A percentile compares a stretch with the other conserved stretches of the same genome.
These are phyloP conservation scores for Orthonyx spaldingii DNA, from an alignment of 2,113 vertebrate genomes.

Conservation along the genomic window DNA sequence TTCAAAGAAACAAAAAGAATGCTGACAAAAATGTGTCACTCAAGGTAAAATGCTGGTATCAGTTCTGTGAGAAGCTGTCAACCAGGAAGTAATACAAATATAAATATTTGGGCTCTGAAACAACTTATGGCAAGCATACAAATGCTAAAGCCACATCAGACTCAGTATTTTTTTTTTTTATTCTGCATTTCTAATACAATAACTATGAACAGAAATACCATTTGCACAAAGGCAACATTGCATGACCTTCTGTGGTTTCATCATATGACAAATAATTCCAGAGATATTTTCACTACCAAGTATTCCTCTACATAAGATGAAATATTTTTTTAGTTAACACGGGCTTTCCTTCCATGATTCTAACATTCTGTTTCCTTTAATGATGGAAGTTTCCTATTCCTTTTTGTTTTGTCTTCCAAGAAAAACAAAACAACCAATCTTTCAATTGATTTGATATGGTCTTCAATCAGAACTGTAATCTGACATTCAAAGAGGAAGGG, in stretches of 20 bases:
- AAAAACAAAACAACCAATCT: background rate
- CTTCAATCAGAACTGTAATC: background rate
- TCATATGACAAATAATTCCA: background rate
- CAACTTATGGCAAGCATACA: background rate
- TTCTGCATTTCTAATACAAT: background rate
- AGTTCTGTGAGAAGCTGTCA: background rate
- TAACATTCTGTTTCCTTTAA: background rate
- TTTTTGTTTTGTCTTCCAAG: background rate
- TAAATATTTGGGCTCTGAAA: background rate
- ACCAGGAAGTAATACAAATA: background rate
- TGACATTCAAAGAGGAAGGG: background rate
- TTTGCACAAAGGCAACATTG: background rate
- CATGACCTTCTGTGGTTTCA: background rate
- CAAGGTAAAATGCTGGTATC: background rate
- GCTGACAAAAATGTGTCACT: background rate
- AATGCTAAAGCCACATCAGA: background rate
- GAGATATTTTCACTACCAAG: background rate
- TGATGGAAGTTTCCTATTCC: fast-evolving
- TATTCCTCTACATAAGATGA: background rate
- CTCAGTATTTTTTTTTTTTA: background rate
- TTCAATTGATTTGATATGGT: background rate
- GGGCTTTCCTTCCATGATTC: background rate
- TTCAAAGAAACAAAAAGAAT: background rate
- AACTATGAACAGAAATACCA: background rate
- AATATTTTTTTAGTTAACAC: background rate